Evolutionary conservation across 2,113 vertebrate species (phyloP).

Genomic region (Furnarius figulus): DNA sequence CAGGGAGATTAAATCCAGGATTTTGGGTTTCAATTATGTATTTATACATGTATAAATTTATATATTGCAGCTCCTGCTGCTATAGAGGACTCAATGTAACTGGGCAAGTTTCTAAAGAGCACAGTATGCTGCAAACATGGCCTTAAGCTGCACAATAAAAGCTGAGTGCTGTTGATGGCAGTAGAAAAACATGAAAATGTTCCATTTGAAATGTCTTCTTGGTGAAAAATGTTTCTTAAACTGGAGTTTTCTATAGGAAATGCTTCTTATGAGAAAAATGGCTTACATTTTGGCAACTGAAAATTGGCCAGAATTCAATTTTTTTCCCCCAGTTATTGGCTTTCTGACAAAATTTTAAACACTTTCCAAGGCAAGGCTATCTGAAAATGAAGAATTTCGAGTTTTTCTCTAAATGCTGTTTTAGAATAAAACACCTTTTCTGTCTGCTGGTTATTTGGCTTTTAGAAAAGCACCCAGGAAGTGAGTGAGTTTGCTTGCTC

Average conservation of each 20-base stretch:
- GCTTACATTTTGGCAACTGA: conserved; percentile 10
- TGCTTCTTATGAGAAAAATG: conserved; percentile 25
- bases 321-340: not conserved
- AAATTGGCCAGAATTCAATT: conserved; percentile 2
- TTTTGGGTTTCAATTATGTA: not conserved
- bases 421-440: not conserved
- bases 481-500: not conserved
- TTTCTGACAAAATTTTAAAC: conserved; percentile 31
- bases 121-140: conserved; percentile 44
- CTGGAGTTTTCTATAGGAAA: conserved; percentile 37
- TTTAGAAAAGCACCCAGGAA: not conserved
- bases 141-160: conserved; percentile 55
- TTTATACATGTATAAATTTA: not conserved
- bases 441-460: not conserved
- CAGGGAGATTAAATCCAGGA: not conserved
- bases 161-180: conserved; percentile 39
- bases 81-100: not conserved
- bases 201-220: conserved; percentile 42
- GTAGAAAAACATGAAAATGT: conserved; percentile 49
- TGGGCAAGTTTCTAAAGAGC: conserved; percentile 32
- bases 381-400: not conserved
- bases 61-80: conserved; percentile 5
- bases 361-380: not conserved
- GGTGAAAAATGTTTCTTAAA: conserved; percentile 46
- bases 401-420: not conserved